Percentiles rank a stretch among this genome's conserved stretches.
Conservation (phyloP, 2,113 vertebrate genomes). For the Grus americana region DNA sequence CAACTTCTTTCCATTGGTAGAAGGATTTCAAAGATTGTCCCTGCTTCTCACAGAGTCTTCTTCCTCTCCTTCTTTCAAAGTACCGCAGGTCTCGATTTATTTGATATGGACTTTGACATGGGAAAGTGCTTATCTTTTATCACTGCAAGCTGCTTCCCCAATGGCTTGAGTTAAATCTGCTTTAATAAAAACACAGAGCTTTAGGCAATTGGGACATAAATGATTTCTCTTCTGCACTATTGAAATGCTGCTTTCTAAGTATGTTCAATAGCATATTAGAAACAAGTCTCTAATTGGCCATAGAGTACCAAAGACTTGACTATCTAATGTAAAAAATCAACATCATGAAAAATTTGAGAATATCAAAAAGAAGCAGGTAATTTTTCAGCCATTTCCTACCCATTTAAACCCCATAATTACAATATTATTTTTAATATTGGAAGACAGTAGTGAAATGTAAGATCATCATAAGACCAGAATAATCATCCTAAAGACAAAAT, state of each 20-base stretch:
- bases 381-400: slow-evolving; percentile 29
- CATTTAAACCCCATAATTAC: slow-evolving; percentile 18
- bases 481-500: slow-evolving; percentile 29
- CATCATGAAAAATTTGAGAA: slow-evolving; percentile 29
- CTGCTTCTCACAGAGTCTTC: not conserved
- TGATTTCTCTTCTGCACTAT: slow-evolving; percentile 28
- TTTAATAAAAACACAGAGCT: slow-evolving; percentile 53
- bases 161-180: slow-evolving; percentile 17
- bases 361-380: slow-evolving; percentile 40
- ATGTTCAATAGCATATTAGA: slow-evolving; percentile 11
- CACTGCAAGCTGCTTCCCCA: not conserved
- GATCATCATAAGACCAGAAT: not conserved
- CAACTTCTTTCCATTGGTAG: not conserved
- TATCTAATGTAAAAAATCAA: slow-evolving; percentile 38
- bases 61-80: not conserved
- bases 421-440: not conserved
- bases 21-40: not conserved
- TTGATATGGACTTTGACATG: not conserved
- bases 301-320: not conserved
- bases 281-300: slow-evolving; percentile 40
- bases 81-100: not conserved
- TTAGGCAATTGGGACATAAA: slow-evolving; percentile 38
- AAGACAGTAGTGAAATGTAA: not conserved
- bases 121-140: not conserved
- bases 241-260: slow-evolving; percentile 25